A percentile compares a stretch with the other conserved stretches of the same genome.
phyloP scores from a whole-genome alignment of 1,140 invertebrate species.

The Pseudomyrmex gracilis region DNA sequence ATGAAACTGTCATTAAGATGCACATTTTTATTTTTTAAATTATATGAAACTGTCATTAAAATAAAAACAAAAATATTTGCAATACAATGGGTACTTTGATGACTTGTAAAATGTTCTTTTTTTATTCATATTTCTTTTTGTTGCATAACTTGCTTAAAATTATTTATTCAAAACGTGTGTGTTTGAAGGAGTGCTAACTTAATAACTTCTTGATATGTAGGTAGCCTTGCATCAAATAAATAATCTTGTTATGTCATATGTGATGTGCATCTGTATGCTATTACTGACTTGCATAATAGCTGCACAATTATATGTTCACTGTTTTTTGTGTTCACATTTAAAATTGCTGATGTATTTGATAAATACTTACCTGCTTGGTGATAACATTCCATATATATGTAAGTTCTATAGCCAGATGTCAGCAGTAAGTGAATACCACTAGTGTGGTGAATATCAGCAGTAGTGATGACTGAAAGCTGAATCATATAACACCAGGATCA shows the following conservation, averaged over 20 bases:
- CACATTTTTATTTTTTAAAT: too few species aligned
- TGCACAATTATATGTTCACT: neutral
- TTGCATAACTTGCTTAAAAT: too few species aligned
- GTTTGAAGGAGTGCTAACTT: too few species aligned
- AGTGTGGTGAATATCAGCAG: neutral
- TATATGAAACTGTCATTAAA: too few species aligned
- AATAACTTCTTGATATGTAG: neutral
- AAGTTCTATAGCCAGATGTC: neutral
- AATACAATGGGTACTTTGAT: too few species aligned
- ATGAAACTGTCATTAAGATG: too few species aligned
- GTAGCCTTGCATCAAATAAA: neutral
- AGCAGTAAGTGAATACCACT: slow-evolving; percentile 10
- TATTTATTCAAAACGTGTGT: too few species aligned
- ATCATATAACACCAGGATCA: neutral
- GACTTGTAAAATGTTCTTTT: too few species aligned
- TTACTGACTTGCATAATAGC: slow-evolving; percentile 16
- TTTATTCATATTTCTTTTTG: too few species aligned
- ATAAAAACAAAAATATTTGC: too few species aligned
- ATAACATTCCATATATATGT: neutral
- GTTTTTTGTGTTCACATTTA: slow-evolving; percentile 30
- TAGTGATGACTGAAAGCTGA: neutral
- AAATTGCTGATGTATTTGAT: neutral
- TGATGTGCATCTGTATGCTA: neutral
- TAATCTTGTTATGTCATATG: neutral
- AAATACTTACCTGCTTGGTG: slow-evolving; percentile 1